Conservation (phyloP, 2,113 vertebrate genomes). For the Ptilonorhynchus violaceus region DNA sequence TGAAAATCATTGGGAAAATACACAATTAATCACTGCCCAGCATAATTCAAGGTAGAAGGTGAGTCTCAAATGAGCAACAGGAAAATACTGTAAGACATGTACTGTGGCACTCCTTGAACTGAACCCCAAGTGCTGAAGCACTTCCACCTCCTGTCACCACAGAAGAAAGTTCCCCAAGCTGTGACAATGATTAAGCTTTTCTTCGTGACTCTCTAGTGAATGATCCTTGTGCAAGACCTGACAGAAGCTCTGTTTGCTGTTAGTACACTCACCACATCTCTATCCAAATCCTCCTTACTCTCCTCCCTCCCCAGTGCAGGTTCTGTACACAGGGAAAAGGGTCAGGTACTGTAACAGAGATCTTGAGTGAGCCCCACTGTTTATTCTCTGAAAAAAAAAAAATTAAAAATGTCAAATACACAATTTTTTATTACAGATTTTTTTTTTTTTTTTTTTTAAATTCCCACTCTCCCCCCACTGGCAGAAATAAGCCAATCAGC, state of each 20-base stretch:
- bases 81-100: neutral
- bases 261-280: rapidly evolving
- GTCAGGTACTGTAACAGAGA: neutral
- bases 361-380: neutral
- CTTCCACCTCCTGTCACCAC: neutral
- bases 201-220: neutral
- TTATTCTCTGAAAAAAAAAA: neutral
- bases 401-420: rapidly evolving
- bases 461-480: neutral
- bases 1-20: neutral
- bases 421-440: too few species aligned
- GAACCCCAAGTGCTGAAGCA: neutral
- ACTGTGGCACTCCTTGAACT: neutral
- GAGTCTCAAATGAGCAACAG: neutral
- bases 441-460: neutral
- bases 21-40: neutral
- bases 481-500: neutral
- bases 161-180: neutral
- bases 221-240: neutral
- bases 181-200: neutral
- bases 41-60: neutral
- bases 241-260: neutral
- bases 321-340: neutral
- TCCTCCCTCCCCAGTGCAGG: rapidly evolving
- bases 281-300: neutral